Conservation (phyloP, 2,888 invertebrate genomes). For the Dyspetes luteomarginatus region DNA sequence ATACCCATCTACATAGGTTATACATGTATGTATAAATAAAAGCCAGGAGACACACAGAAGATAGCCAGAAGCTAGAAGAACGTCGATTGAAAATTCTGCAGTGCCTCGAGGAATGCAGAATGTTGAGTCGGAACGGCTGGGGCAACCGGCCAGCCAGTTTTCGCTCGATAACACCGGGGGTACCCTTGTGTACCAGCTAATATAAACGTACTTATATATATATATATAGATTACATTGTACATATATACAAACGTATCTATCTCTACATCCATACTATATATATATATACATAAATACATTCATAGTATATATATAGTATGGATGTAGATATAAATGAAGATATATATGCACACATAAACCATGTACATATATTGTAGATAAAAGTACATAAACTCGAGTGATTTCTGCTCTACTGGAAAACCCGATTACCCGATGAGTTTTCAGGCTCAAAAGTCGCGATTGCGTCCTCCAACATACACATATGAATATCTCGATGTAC, state of each 20-base stretch:
- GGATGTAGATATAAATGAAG: not conserved
- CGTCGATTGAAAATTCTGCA: slow-evolving; percentile 64
- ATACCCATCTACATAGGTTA: slow-evolving; percentile 21
- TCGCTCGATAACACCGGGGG: slow-evolving; percentile 60
- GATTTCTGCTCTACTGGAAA: slow-evolving; percentile 47
- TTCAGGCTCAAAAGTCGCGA: slow-evolving; percentile 46
- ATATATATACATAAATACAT: not conserved
- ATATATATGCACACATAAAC: not conserved
- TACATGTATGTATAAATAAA: slow-evolving; percentile 2
- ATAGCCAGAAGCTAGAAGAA: slow-evolving; percentile 38
- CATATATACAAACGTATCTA: not conserved
- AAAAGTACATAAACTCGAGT: not conserved
- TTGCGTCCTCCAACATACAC: slow-evolving; percentile 32
- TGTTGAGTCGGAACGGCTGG: slow-evolving; percentile 60
- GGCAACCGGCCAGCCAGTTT: slow-evolving; percentile 61
- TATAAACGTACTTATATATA: slow-evolving; percentile 17
- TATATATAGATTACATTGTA: not conserved
- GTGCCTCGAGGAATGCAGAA: slow-evolving; percentile 64
- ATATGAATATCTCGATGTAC: not conserved
- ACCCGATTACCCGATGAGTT: slow-evolving; percentile 59
- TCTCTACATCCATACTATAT: not conserved
- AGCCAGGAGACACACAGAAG: not conserved
- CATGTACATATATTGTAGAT: too few relatives aligned
- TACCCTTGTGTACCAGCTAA: slow-evolving; percentile 56
- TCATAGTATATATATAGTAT: not conserved